Conservation (phyloP, 2,888 invertebrate species). For the Heliconius sara region DNA sequence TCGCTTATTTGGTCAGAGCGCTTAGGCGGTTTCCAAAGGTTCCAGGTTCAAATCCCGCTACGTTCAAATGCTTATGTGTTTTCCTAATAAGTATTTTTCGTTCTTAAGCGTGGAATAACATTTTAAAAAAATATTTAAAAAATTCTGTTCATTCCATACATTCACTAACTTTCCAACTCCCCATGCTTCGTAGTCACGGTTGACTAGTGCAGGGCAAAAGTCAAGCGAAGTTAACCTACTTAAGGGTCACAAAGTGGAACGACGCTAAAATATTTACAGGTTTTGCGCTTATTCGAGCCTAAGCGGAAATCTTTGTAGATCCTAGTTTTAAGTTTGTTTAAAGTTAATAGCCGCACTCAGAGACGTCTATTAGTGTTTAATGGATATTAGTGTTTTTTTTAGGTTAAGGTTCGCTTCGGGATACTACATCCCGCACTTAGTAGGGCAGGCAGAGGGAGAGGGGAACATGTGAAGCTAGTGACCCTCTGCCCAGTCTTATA, state of each 20-base stretch:
- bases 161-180: not conserved
- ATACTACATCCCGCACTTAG: too few relatives aligned
- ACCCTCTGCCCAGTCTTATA: too few relatives aligned
- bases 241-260: conserved; percentile 55
- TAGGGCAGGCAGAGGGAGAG: too few relatives aligned
- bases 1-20: too few relatives aligned
- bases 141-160: not conserved
- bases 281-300: conserved; percentile 46
- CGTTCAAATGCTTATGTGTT: too few relatives aligned
- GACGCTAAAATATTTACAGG: conserved; percentile 59
- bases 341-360: not conserved
- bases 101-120: too few relatives aligned
- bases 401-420: too few relatives aligned
- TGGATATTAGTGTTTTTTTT: not conserved
- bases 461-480: too few relatives aligned
- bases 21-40: too few relatives aligned
- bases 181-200: conserved; percentile 28
- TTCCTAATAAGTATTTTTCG: too few relatives aligned
- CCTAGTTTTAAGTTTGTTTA: not conserved
- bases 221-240: conserved; percentile 55
- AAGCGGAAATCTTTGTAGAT: conserved; percentile 38
- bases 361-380: not conserved
- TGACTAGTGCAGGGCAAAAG: conserved; percentile 37
- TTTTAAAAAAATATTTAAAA: not conserved
- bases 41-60: too few relatives aligned